These are phyloP conservation scores for Triplophysa dalaica DNA, from an alignment of 2,113 vertebrate species.

Conservation along the genomic window DNA sequence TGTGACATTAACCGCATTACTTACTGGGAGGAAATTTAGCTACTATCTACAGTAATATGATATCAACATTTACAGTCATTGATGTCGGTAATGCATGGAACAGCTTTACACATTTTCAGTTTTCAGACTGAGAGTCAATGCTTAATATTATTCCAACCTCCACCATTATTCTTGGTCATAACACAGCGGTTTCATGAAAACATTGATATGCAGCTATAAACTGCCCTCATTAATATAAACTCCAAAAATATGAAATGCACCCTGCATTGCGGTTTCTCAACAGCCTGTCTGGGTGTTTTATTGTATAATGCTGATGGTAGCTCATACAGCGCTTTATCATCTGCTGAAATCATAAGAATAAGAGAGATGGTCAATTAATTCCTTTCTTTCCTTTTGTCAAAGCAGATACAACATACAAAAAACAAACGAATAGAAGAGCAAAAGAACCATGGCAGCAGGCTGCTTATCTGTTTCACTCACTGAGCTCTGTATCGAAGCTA, in stretches of 20 bases:
- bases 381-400: not conserved
- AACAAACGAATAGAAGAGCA: not conserved
- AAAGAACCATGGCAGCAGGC: not conserved
- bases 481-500: not conserved
- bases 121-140: not conserved
- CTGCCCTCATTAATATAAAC: not conserved
- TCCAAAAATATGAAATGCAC: not conserved
- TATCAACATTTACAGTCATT: constrained; percentile 3
- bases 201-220: not conserved
- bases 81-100: not conserved
- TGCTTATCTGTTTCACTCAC: not conserved
- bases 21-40: not conserved
- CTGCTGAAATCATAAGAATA: not conserved
- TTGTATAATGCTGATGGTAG: constrained; percentile 5
- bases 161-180: constrained; percentile 16
- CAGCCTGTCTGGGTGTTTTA: constrained; percentile 19
- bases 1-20: constrained; percentile 27
- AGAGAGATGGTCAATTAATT: constrained; percentile 1
- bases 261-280: not conserved
- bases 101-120: not conserved
- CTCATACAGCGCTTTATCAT: not conserved
- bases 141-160: not conserved
- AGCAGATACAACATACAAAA: constrained; percentile 3
- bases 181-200: not conserved
- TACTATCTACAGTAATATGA: constrained; percentile 9